Conservation (phyloP, 2,113 vertebrate genomes). For the Sebastes fasciatus region DNA sequence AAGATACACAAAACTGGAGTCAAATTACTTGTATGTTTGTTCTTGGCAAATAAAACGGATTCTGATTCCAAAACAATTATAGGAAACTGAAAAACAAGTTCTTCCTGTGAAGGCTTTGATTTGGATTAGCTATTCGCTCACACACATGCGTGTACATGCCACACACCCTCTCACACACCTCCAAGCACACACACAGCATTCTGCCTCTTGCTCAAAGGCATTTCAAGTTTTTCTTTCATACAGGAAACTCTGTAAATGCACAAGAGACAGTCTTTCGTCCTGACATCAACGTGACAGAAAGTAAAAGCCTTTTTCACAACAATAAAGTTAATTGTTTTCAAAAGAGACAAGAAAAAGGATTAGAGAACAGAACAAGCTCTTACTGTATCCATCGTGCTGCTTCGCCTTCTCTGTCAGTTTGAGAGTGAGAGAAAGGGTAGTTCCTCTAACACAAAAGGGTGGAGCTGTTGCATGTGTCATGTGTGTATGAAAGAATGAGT, state of each 20-base stretch:
- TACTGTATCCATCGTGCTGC: slow-evolving; percentile 17
- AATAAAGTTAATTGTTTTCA: background rate
- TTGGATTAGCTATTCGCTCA: background rate
- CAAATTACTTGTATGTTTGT: no score
- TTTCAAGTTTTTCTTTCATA: background rate
- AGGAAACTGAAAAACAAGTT: background rate
- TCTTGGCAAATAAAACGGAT: no score
- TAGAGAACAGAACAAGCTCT: background rate
- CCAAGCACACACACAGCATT: no score
- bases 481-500: no score
- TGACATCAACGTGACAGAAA: background rate
- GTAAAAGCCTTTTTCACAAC: background rate
- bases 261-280: background rate
- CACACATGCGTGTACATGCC: background rate
- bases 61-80: no score
- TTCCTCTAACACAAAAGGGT: background rate
- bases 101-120: background rate
- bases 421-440: fast-evolving
- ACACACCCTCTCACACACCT: background rate
- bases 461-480: background rate
- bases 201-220: background rate
- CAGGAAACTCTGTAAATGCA: background rate
- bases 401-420: fast-evolving
- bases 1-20: no score
- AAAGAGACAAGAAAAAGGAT: background rate